Percentiles rank a stretch among this genome's conserved stretches.
These are phyloP conservation scores for Erpobdella octoculata DNA, from an alignment of 2,888 invertebrate species.

Conservation along the genomic window DNA sequence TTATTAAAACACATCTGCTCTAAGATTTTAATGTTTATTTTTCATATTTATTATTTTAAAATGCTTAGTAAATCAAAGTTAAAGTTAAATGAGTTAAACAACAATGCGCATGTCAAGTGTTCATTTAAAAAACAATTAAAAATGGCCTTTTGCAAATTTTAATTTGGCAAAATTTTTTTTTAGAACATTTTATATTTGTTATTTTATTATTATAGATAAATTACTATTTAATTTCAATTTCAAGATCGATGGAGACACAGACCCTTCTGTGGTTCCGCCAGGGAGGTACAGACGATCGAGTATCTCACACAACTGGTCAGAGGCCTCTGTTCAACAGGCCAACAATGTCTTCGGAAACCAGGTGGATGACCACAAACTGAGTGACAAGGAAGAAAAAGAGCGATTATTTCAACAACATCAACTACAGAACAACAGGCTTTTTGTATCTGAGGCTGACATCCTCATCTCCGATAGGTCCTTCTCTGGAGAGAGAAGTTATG, in stretches of 20 bases:
- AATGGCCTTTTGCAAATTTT: too few relatives aligned
- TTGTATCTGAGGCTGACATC: constrained; percentile 1
- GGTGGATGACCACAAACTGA: background rate
- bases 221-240: background rate
- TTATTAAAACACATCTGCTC: background rate
- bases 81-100: too few relatives aligned
- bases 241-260: constrained; percentile 18
- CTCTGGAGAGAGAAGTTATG: constrained; percentile 8
- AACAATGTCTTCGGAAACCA: background rate
- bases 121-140: too few relatives aligned
- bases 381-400: background rate
- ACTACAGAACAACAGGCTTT: background rate
- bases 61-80: too few relatives aligned
- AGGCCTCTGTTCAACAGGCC: constrained; percentile 22
- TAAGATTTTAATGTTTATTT: background rate
- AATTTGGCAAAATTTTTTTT: too few relatives aligned
- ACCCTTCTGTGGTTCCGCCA: constrained; percentile 33
- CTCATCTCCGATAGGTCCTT: background rate
- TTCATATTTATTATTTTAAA: background rate
- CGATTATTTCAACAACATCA: constrained; percentile 3
- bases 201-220: too few relatives aligned
- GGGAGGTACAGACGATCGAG: constrained; percentile 33
- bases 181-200: background rate
- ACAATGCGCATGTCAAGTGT: too few relatives aligned
- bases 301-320: constrained; percentile 34